These are phyloP conservation scores for Drosophila ohnishii DNA, from an alignment of 1,140 invertebrate species.

Conservation along the genomic window DNA sequence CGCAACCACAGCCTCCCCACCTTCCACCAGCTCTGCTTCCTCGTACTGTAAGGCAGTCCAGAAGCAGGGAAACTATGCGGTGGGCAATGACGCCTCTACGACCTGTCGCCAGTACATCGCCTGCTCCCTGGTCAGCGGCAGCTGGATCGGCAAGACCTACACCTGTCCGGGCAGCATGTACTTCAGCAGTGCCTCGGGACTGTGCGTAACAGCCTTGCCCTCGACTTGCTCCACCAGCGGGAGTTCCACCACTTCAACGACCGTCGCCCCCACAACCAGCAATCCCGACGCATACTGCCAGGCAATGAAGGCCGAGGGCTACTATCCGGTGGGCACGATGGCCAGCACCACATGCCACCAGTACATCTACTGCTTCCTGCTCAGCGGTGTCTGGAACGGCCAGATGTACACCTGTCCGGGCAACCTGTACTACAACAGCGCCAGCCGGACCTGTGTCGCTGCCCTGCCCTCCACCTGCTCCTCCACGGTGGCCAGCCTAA, in stretches of 20 bases:
- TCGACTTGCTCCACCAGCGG: slow-evolving; percentile 23
- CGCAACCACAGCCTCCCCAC: slow-evolving; percentile 6
- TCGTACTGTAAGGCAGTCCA: slow-evolving; percentile 57
- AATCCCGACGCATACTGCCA: slow-evolving; percentile 57
- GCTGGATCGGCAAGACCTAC: slow-evolving; percentile 61
- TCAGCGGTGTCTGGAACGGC: slow-evolving; percentile 55
- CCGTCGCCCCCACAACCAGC: slow-evolving; percentile 35
- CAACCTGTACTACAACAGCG: slow-evolving; percentile 50
- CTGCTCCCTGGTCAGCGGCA: slow-evolving; percentile 40
- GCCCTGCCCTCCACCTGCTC: slow-evolving; percentile 57
- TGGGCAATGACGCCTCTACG: slow-evolving; percentile 50
- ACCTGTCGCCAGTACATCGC: slow-evolving; percentile 71
- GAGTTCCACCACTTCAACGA: slow-evolving; percentile 20
- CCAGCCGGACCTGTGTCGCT: slow-evolving; percentile 34
- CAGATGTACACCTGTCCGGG: slow-evolving; percentile 56
- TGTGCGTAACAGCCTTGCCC: slow-evolving; percentile 28
- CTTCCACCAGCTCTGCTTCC: slow-evolving; percentile 42
- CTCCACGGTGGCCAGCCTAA: slow-evolving; percentile 35
- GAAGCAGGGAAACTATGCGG: slow-evolving; percentile 47
- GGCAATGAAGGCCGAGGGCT: slow-evolving; percentile 37
- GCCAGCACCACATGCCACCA: slow-evolving; percentile 63
- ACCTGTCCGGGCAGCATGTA: slow-evolving; percentile 54
- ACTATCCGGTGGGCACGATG: slow-evolving; percentile 58
- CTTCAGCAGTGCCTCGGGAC: slow-evolving; percentile 34
- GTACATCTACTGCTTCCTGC: slow-evolving; percentile 62